phyloP scores from a whole-genome alignment of 2,888 invertebrate genomes.

The Ormia ochracea region DNA sequence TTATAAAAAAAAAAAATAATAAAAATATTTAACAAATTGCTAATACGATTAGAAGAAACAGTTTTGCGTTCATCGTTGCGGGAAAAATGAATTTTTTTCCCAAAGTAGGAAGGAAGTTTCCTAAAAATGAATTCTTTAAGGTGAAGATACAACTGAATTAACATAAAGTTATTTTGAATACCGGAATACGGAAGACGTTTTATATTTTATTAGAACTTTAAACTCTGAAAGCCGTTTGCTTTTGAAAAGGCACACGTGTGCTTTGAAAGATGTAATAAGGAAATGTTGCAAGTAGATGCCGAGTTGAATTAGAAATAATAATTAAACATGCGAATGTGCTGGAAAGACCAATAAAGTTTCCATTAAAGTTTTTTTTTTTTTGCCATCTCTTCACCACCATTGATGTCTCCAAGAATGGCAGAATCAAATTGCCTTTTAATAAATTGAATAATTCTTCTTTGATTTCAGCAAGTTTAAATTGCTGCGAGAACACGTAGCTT shows the following conservation, averaged over 20 bases:
- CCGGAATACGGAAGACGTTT: constrained; percentile 41
- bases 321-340: background rate
- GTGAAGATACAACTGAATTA: background rate
- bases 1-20: constrained; percentile 16
- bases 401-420: background rate
- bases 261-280: constrained; percentile 23
- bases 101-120: constrained; percentile 20
- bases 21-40: constrained; percentile 34
- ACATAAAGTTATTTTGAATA: constrained; percentile 8
- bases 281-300: constrained; percentile 10
- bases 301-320: background rate
- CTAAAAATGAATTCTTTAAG: background rate
- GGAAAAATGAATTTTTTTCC: constrained; percentile 1
- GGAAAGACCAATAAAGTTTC: background rate
- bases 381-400: background rate
- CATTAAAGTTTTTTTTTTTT: background rate
- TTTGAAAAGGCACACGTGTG: background rate
- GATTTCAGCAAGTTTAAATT: too few species aligned
- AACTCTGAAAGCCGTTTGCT: constrained; percentile 1
- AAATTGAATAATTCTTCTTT: too few species aligned
- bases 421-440: background rate
- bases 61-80: background rate
- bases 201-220: background rate
- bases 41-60: background rate
- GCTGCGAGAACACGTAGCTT: too few species aligned